Base-by-base conservation (phyloP, 2,113 vertebrate genomes). In the cattle (Bos taurus) region DNA sequence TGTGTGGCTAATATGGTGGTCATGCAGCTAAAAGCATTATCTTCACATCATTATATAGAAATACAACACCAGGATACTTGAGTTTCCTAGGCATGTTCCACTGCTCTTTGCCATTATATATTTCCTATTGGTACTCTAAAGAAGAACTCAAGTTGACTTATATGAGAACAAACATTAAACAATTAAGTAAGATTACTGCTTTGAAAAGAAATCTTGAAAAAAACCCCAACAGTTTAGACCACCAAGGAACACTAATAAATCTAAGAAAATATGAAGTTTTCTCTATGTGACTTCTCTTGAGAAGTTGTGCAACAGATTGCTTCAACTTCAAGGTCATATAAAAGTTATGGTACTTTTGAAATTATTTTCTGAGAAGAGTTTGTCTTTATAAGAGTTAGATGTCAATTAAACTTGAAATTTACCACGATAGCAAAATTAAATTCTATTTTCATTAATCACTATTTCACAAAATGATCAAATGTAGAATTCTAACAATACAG, bases 201-300 rank as follows among this genome's bases (percentile, higher is more conserved):
- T 99, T 96, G 98, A 98, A 98, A 98, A 95, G 96, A 94, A 98
- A 97, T 93, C 96, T 97, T 56, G 86, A 91, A 97, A 96, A 13
- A 33, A 4, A 33, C 33, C 6, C 71, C 23, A 88, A 94, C 86
- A 98, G 98, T 99, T 98, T 93, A 98, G 99, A 99, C 99, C 99
- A 99, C 99, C 99, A 99, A 99, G 99, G 98, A 99, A 98, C 98
- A 98, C 98, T 98, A 98, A 99, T 99, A 99, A 99, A 99, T 99
- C 98, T 99, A 98, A 99, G 99, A 99, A 99, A 99, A 99, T 99
- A 99, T 99, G 99, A 99, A 98, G 98, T 99, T 99, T 99, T 98
- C 98, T 99, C 99, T 99, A 99, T 99, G 99, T 99, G 98, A 99
- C 98, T 99, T 99, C 98, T 98, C 98, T 98, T 98, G 98, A 99